Evolutionary conservation across 2,113 vertebrate genomes (phyloP), one percentile per base, ranked within the genome.

Genomic region (Orthonyx spaldingii): DNA sequence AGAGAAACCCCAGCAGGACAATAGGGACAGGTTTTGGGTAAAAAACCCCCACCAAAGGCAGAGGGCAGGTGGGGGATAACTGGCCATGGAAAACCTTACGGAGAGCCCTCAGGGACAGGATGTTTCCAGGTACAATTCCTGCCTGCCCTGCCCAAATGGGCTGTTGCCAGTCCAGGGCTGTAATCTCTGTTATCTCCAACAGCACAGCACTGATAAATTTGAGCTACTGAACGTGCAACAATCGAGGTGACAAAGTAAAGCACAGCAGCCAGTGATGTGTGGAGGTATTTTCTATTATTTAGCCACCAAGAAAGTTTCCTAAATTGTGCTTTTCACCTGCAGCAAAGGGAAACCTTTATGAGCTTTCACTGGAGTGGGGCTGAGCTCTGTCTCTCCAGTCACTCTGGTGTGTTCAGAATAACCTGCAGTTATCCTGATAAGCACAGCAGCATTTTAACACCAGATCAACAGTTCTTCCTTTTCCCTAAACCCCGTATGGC

Each of bases 51-150:
- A 14, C 3, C 3, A 16, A 42, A 79, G 24, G 55, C 52, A 61
- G 70, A 64, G 59, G 47, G 30, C 55, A n/a, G n/a, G 47, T 10
- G 21, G 32, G 13, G 69, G 59, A 53, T 33, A 63, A 72, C 11
- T 0, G 0, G 37, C 0, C 32, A 35, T 11, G 35, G 64, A 46
- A 77, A 52, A 26, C 2, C 3, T 9, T n/a, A 7, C 0, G 1
- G 57, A 66, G 72, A 72, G 6, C 39, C 20, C 63, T 70, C 37
- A 12, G 69, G 72, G 30, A 46, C 4, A 8, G 23, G 85, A 47
- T 6, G 7, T 3, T 10, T 16, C 16, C 33, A 60, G 61, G 49
- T 23, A 2, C 18, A 59, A 18, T 21, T 64, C 9, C 3, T 7
- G 9, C 68, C 68, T 59, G 82, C 55, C 53, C 44, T n/a, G 2